Conservation (phyloP, 2,797 vertebrate species). For the Sebastiscus tertius region DNA sequence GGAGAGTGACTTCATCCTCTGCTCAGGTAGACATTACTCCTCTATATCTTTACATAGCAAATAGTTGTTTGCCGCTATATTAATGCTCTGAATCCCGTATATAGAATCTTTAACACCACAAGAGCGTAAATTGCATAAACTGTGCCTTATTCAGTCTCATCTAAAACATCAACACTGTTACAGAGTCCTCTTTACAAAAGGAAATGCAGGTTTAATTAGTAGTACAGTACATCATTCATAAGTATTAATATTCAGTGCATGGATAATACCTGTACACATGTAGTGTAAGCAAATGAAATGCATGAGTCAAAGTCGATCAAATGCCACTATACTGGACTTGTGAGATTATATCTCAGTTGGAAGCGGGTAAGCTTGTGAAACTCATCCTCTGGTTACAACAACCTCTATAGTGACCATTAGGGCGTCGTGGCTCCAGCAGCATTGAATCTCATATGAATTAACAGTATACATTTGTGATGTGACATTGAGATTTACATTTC, state of each 20-base stretch:
- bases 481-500: slow-evolving; percentile 57
- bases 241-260: slow-evolving; percentile 60
- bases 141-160: not conserved
- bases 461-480: not conserved
- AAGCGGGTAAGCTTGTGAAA: not conserved
- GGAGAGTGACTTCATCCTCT: not conserved
- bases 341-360: not conserved
- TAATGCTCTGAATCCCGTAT: not conserved
- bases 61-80: not conserved
- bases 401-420: slow-evolving; percentile 9
- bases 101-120: slow-evolving; percentile 2
- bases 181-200: slow-evolving; percentile 39
- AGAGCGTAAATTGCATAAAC: not conserved
- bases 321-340: not conserved
- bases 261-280: slow-evolving; percentile 36
- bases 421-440: slow-evolving; percentile 4
- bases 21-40: not conserved
- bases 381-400: slow-evolving; percentile 2
- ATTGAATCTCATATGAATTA: slow-evolving; percentile 15
- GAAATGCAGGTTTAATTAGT: slow-evolving; percentile 46
- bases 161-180: slow-evolving; percentile 41
- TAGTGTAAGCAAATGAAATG: slow-evolving; percentile 36
- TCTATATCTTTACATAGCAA: not conserved
- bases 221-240: slow-evolving; percentile 44
- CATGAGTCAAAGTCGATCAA: slow-evolving; percentile 10